Evolutionary conservation across 2,888 invertebrate genomes (phyloP).

Genomic region (Ophion ellenae): DNA sequence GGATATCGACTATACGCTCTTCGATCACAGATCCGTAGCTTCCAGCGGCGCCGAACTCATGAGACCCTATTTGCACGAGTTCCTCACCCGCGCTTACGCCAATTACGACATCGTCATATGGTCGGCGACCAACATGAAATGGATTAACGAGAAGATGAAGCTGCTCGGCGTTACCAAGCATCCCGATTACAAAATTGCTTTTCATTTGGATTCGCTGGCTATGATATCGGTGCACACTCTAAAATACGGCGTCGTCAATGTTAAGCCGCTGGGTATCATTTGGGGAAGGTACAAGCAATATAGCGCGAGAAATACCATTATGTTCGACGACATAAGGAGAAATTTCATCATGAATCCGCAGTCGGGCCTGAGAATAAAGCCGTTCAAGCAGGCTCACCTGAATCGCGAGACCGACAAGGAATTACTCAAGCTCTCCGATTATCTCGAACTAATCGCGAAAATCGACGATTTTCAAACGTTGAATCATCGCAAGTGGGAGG

Average conservation of each 20-base stretch:
- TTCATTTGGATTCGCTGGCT: conserved; percentile 95
- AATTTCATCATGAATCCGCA: conserved; percentile 99
- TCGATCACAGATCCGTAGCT: conserved; percentile 97
- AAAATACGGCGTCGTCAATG: conserved; percentile 96
- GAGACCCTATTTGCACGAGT: conserved; percentile 98
- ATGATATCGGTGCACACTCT: conserved; percentile 97
- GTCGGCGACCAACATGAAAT: conserved; percentile 99
- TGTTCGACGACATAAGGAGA: conserved; percentile 98
- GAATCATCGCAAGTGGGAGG: conserved; percentile 97
- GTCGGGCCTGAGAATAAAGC: conserved; percentile 94
- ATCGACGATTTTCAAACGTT: conserved; percentile 92
- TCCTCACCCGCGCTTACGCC: conserved; percentile 93
- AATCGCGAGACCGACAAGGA: conserved; percentile 94
- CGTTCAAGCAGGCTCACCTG: conserved; percentile 95
- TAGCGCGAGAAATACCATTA: conserved; percentile 95
- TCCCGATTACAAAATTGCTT: conserved; percentile 94
- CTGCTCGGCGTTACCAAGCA: conserved; percentile 93
- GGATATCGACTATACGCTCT: conserved; percentile 98
- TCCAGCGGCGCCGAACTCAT: conserved; percentile 95
- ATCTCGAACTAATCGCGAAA: conserved; percentile 92
- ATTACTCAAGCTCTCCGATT: conserved; percentile 91
- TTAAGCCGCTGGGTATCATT: conserved; percentile 97
- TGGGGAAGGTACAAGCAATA: conserved; percentile 98
- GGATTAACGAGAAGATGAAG: conserved; percentile 99
- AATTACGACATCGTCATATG: conserved; percentile 98